A percentile compares a stretch with the other conserved stretches of the same genome.
These are phyloP conservation scores for Drosophila mojavensis DNA, from an alignment of 1,140 invertebrate species.

Conservation along the genomic window DNA sequence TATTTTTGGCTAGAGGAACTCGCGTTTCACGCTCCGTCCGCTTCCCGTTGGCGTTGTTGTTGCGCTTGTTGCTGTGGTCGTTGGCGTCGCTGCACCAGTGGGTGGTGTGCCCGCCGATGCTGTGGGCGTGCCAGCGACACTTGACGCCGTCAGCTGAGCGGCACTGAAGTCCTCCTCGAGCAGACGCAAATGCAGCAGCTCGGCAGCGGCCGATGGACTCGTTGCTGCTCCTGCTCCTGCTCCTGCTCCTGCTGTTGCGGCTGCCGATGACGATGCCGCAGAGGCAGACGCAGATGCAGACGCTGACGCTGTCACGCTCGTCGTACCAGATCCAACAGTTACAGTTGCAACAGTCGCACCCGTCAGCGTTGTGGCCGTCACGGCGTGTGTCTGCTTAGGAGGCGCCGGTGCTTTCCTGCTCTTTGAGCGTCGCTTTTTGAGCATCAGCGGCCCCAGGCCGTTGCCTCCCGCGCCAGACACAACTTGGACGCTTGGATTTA, in stretches of 20 bases:
- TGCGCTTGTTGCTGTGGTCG: constrained; percentile 44
- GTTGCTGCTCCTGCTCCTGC: constrained; percentile 23
- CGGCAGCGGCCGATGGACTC: constrained; percentile 16
- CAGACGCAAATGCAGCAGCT: constrained; percentile 72
- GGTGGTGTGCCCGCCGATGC: constrained; percentile 17
- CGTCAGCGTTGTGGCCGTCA: constrained; percentile 53
- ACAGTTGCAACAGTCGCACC: constrained; percentile 25
- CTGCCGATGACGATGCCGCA: too few relatives aligned
- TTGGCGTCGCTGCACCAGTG: constrained; percentile 21
- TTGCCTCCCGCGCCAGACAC: constrained; percentile 85
- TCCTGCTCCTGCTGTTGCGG: not conserved
- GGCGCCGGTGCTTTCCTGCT: constrained; percentile 88
- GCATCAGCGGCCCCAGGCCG: constrained; percentile 87
- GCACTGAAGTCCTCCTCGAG: constrained; percentile 77
- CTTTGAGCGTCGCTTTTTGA: constrained; percentile 89
- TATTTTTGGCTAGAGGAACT: constrained; percentile 83
- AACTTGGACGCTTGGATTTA: constrained; percentile 82
- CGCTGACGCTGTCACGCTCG: constrained; percentile 63
- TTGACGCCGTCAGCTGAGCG: constrained; percentile 29
- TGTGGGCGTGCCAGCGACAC: constrained; percentile 29
- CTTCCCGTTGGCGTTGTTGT: constrained; percentile 61
- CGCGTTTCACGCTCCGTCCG: constrained; percentile 63
- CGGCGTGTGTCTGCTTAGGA: constrained; percentile 84
- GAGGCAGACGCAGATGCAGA: not conserved
- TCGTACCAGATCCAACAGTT: constrained; percentile 69